A percentile compares a stretch with the other conserved stretches of the same genome.
Conservation (phyloP, 2,888 invertebrate genomes). For the Drosophila paranaensis region DNA sequence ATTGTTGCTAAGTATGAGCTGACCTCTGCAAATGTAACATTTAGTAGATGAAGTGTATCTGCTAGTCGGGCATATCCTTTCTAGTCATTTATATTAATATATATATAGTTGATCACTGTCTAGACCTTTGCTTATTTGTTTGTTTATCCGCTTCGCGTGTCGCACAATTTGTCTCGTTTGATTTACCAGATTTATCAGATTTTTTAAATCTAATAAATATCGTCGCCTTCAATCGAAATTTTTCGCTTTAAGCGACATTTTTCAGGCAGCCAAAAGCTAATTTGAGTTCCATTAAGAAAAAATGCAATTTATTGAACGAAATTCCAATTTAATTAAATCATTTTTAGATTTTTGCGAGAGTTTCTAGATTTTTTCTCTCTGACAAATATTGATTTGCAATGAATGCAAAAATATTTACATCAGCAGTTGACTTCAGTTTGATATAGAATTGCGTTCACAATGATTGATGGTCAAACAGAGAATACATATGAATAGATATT, state of each 20-base stretch:
- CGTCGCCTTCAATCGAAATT: background rate
- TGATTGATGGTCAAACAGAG: conserved; percentile 2
- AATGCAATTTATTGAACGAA: background rate
- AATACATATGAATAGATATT: background rate
- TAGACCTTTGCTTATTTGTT: background rate
- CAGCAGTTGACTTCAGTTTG: background rate
- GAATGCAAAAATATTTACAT: background rate
- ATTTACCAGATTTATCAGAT: background rate
- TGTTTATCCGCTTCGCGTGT: background rate
- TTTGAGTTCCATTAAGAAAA: background rate
- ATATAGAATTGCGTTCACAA: background rate
- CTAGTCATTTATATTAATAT: background rate
- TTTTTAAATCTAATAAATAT: background rate
- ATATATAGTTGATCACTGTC: background rate
- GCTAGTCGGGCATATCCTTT: background rate
- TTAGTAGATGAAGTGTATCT: background rate
- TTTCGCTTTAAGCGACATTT: background rate
- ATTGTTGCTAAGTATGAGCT: too few relatives aligned
- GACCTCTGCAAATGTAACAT: too few relatives aligned
- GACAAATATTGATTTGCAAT: background rate
- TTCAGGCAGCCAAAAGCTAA: background rate
- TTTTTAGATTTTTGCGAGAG: background rate
- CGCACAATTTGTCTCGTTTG: background rate
- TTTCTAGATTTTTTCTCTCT: background rate
- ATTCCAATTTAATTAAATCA: background rate